Conservation (phyloP, 2,113 vertebrate species). For the Eonycteris spelaea region DNA sequence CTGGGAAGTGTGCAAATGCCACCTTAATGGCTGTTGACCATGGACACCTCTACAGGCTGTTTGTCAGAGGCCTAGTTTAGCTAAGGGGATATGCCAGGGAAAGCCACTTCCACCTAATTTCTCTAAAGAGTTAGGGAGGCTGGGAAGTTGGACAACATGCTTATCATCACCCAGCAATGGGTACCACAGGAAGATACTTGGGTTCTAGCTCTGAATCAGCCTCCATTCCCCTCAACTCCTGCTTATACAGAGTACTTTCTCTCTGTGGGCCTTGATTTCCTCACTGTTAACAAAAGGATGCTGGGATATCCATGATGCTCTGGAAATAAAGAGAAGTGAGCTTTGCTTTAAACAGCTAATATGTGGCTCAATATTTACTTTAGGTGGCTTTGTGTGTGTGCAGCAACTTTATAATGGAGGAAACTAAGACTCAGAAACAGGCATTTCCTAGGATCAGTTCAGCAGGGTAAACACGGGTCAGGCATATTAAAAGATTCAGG, state of each 20-base stretch:
- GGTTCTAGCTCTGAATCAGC: neutral
- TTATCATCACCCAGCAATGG: neutral
- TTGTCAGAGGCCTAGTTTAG: neutral
- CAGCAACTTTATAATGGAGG: neutral
- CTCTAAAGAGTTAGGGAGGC: neutral
- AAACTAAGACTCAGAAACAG: neutral
- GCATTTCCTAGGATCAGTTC: neutral
- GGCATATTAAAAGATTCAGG: neutral
- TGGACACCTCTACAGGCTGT: neutral
- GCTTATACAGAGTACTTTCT: neutral
- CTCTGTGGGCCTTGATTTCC: neutral
- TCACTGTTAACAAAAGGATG: neutral
- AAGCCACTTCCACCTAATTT: neutral
- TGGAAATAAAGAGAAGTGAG: neutral
- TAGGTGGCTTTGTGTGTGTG: rapidly evolving
- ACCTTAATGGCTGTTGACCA: neutral
- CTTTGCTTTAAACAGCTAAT: neutral
- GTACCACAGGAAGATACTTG: neutral
- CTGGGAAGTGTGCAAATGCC: neutral
- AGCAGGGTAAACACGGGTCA: neutral
- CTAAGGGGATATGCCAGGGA: neutral
- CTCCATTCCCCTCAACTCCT: rapidly evolving
- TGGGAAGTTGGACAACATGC: neutral
- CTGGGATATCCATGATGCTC: neutral
- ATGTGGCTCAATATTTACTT: neutral